A percentile compares a stretch with the other conserved stretches of the same genome.
Conservation (phyloP, 2,888 invertebrate species). For the Nudaria mundana region DNA sequence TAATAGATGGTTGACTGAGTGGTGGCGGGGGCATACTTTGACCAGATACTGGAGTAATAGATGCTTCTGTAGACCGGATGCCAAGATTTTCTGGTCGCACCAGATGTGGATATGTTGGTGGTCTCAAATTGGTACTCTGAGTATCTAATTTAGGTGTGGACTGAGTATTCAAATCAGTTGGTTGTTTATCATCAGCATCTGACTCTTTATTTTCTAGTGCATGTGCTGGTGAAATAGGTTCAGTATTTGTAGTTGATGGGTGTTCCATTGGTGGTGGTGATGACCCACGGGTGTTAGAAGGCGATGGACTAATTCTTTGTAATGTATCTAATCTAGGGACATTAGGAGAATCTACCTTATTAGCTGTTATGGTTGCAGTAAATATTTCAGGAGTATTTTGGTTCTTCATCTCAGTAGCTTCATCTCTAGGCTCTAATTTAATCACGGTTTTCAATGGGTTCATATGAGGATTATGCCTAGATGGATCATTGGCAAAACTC, state of each 20-base stretch:
- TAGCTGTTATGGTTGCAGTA: constrained; percentile 70
- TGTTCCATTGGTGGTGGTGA: constrained; percentile 73
- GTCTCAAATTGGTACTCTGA: constrained; percentile 50
- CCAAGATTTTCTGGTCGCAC: constrained; percentile 68
- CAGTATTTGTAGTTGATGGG: constrained; percentile 60
- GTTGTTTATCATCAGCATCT: constrained; percentile 70
- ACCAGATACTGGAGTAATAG: constrained; percentile 56
- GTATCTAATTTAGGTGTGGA: constrained; percentile 58
- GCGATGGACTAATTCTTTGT: constrained; percentile 73
- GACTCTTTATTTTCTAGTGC: constrained; percentile 70
- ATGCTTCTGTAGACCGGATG: constrained; percentile 58
- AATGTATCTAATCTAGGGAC: constrained; percentile 64
- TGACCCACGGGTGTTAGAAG: constrained; percentile 61
- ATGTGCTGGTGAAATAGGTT: constrained; percentile 71
- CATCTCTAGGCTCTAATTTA: constrained; percentile 76
- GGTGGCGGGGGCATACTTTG: constrained; percentile 70
- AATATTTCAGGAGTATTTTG: constrained; percentile 75
- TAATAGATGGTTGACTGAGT: constrained; percentile 79
- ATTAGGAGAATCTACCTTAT: constrained; percentile 70
- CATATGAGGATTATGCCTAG: constrained; percentile 66
- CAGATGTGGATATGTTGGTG: constrained; percentile 60
- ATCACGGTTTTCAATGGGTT: constrained; percentile 77
- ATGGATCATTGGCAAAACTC: constrained; percentile 65
- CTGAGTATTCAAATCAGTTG: constrained; percentile 72
- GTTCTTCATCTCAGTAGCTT: constrained; percentile 67